Percentiles rank a stretch among this genome's conserved stretches.
Conservation (phyloP, 2,797 vertebrate genomes). For the Pogoniulus pusillus region DNA sequence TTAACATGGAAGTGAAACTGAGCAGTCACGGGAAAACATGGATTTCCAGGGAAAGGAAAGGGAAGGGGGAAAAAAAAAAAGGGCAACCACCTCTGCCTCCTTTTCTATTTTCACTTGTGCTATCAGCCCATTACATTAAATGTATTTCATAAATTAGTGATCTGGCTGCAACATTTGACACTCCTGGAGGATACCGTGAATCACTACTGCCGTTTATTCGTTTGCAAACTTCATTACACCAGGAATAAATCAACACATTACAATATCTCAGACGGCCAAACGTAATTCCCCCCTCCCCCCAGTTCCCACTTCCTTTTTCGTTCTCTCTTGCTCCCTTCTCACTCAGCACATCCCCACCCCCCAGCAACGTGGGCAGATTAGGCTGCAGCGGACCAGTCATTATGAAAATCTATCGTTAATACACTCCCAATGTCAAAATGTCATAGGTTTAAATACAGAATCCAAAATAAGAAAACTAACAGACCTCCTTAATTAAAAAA, state of each 20-base stretch:
- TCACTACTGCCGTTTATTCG: constrained; percentile 74
- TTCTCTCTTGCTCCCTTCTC: constrained; percentile 41
- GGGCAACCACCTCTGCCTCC: constrained; percentile 11
- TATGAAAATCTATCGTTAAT: constrained; percentile 93
- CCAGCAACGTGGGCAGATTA: constrained; percentile 82
- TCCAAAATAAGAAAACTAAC: constrained; percentile 84
- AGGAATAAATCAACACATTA: constrained; percentile 79
- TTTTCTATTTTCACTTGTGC: constrained; percentile 77
- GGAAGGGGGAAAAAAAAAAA: background rate
- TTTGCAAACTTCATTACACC: constrained; percentile 81
- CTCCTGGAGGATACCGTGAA: constrained; percentile 76
- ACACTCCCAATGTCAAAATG: constrained; percentile 89
- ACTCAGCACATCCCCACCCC: constrained; percentile 45
- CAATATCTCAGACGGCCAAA: constrained; percentile 71
- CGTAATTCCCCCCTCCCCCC: constrained; percentile 46
- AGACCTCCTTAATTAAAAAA: constrained; percentile 85
- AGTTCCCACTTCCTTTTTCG: constrained; percentile 63
- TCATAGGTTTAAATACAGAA: constrained; percentile 85
- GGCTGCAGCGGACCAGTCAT: constrained; percentile 82
- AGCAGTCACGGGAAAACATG: background rate
- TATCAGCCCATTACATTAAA: constrained; percentile 77
- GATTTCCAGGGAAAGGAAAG: background rate
- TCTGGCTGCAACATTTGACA: constrained; percentile 75
- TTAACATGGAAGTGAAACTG: constrained; percentile 20
- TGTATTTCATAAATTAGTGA: constrained; percentile 83